Base-by-base conservation (phyloP, 2,113 vertebrate species). In the Montifringilla adamsi region DNA sequence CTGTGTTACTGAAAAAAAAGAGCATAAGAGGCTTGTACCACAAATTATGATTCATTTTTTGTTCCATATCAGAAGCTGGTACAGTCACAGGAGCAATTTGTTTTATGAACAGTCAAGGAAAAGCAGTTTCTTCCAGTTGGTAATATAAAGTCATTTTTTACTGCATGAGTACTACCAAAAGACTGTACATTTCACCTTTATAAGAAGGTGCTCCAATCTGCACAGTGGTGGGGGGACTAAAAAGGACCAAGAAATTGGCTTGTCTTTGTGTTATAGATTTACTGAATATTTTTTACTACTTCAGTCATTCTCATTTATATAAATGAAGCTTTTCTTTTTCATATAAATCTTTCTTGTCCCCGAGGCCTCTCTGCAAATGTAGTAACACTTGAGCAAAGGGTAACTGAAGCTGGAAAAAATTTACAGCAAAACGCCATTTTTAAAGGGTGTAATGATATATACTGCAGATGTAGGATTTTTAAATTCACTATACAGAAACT, bases 391-490 rank as follows among this genome's bases (percentile, higher is more conserved):
- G 66, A 76, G 87, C 70, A 94, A 94, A 91, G 78, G 46, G 84
- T 87, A 94, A 76, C 69, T 93, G 89, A 95, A 94, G 74, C 78
- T 79, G n/a, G 55, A 80, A 69, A 88, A 93, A 84, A 39, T 82
- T 89, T 83, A 91, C 66, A 85, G 70, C 43, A 93, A 95, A 94
- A 83, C 85, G 46, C 63, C 78, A 67, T 95, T 95, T 95, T 94
- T 87, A 94, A 95, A 87, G 78, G 49, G 28, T 93, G 18, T 66
- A 79, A 76, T 89, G 91, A 91, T 94, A 93, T 53, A 22, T 76
- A 53, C 69, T 68, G 49, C 75, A 87, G 87, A 82, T 46, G 39
- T 58, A 89, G 16, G 28, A 69, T 64, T 93, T 94, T 96, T 93
- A 79, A 95, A 87, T 96, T 91, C 75, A 62, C 37, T 87, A 0